Conservation (phyloP, 2,113 vertebrate species). For the Phalacrocorax aristotelis region DNA sequence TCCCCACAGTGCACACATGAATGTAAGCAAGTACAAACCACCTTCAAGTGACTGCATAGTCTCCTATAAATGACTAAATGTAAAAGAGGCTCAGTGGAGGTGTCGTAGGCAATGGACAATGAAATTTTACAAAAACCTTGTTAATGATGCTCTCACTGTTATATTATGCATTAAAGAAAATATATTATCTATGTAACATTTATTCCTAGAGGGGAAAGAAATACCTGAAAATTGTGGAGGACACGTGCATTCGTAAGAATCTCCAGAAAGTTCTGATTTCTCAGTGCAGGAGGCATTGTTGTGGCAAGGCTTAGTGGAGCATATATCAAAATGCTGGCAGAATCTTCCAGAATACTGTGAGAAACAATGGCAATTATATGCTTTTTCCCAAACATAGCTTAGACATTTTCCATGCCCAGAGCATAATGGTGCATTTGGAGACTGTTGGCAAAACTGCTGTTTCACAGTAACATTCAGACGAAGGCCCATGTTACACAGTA, state of each 20-base stretch:
- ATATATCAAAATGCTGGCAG: constrained; percentile 79
- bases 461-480: constrained; percentile 81
- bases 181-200: background rate
- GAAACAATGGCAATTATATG: constrained; percentile 77
- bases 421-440: constrained; percentile 71
- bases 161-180: background rate
- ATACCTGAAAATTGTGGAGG: constrained; percentile 80
- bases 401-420: constrained; percentile 81
- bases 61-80: background rate
- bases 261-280: constrained; percentile 24
- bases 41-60: background rate
- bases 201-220: background rate
- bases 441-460: constrained; percentile 74
- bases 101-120: background rate
- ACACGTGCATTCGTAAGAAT: constrained; percentile 74
- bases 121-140: background rate
- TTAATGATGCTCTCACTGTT: background rate
- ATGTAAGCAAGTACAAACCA: background rate
- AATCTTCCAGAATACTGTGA: constrained; percentile 77
- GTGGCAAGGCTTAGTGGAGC: constrained; percentile 74
- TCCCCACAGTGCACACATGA: background rate
- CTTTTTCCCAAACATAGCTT: constrained; percentile 71
- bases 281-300: constrained; percentile 76
- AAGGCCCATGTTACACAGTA: constrained; percentile 77
- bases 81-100: background rate